phyloP scores from a whole-genome alignment of 2,888 invertebrate genomes.

The Autographa pulchrina region DNA sequence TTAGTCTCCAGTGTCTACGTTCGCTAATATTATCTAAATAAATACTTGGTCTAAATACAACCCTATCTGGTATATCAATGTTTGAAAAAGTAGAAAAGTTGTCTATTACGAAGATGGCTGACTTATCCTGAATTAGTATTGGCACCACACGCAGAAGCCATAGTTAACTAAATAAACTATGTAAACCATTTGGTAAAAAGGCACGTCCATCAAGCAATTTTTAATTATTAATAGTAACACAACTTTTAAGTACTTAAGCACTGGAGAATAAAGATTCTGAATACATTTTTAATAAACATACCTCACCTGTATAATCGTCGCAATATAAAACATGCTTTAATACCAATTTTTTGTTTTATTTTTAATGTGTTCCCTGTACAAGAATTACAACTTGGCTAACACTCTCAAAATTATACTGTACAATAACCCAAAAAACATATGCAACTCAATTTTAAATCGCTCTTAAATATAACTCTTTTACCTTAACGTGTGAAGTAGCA shows the following conservation, averaged over 20 bases:
- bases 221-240: constrained; percentile 29
- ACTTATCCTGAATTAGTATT: constrained; percentile 20
- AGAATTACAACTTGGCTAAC: no score
- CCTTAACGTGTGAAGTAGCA: no score
- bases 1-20: constrained; percentile 60
- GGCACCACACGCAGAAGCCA: constrained; percentile 33
- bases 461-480: no score
- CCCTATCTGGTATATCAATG: constrained; percentile 72
- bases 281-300: neutral
- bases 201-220: constrained; percentile 44
- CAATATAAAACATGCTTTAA: no score
- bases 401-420: no score
- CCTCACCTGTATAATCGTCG: no score
- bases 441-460: no score
- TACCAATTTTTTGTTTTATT: no score
- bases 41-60: constrained; percentile 82
- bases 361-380: no score
- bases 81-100: constrained; percentile 45
- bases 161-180: constrained; percentile 20
- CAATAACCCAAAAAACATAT: no score
- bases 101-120: constrained; percentile 13
- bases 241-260: constrained; percentile 16
- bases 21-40: constrained; percentile 75
- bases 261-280: neutral
- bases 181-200: constrained; percentile 25